A percentile compares a stretch with the other conserved stretches of the same genome.
Conservation (phyloP, 1,140 invertebrate genomes). For the Penaeus chinensis region DNA sequence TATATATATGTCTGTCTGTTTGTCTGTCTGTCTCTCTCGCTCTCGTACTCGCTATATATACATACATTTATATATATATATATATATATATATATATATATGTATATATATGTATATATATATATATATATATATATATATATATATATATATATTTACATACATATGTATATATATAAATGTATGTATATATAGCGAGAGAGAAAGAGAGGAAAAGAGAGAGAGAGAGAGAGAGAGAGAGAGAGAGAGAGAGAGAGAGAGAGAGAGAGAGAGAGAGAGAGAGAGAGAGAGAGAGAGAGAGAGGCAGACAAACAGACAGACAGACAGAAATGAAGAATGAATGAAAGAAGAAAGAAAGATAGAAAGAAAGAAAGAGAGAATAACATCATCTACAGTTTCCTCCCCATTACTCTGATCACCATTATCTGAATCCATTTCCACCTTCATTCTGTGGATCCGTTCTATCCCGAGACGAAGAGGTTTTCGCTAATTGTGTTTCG, state of each 20-base stretch:
- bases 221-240: background rate
- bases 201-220: background rate
- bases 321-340: background rate
- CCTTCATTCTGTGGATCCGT: too few species aligned
- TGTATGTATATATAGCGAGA: background rate
- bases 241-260: background rate
- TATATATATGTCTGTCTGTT: too few species aligned
- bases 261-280: conserved; percentile 3
- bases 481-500: too few species aligned
- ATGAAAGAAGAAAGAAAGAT: background rate
- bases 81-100: conserved; percentile 26
- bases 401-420: too few species aligned
- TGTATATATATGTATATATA: conserved; percentile 4
- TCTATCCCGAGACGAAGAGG: too few species aligned
- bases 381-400: too few species aligned
- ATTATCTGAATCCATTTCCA: too few species aligned
- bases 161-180: background rate
- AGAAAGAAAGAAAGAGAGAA: conserved; percentile 61
- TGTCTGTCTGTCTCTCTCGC: background rate
- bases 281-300: background rate
- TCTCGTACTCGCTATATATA: background rate
- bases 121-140: conserved; percentile 24
- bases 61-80: background rate
- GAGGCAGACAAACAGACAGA: too few species aligned
- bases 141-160: conserved; percentile 16